Evolutionary conservation across 2,888 invertebrate species (phyloP), one percentile per base, ranked within the genome.

Genomic region (Caenorhabditis uteleia): DNA sequence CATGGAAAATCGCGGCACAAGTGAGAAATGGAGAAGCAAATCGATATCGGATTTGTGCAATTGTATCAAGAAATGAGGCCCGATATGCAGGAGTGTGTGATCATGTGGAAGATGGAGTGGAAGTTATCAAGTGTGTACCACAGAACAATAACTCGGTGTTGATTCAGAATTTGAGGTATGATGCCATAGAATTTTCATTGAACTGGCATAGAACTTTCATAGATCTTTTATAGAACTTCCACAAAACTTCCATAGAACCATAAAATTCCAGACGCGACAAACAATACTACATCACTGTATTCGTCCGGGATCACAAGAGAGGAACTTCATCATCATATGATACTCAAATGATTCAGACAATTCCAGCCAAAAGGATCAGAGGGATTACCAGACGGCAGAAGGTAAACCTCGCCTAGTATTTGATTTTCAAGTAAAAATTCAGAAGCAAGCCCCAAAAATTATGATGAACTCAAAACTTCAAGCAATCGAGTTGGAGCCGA

Each of bases 111-210:
- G 74, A 76, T 39, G 67, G 73, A 18, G 49, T 73, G 6, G 78
- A 79, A 42, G 57, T 70, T 8, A 73, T 78, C 26, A 73, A 76
- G 42, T 79, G 79, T 47, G 73, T 71, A 7, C 61, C 73, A 20
- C 69, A 71, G 36, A 64, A 45, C 10, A 70, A 64, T 21, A 75
- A 70, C 31, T 64, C 72, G 8, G 43, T 77, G 25, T 36, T 58
- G 1, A 53, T 77, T 44, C 54, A 50, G 20, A 61, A 60, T 10
- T 51, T 75, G 44, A 46, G 71, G 67, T 66, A 23, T 26, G 56
- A 46, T 18, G 6, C 34, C 26, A 39, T 34, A 2, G 47, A 10
- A 14, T 48, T 20, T 39, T 49, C n/a, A n/a, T n/a, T n/a, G n/a
- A n/a, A n/a, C n/a, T n/a, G n/a, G n/a, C n/a, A n/a, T n/a, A n/a